Percentiles rank a stretch among this genome's conserved stretches.
These are phyloP conservation scores for Terebella lapidaria DNA, from an alignment of 2,888 invertebrate species.

Conservation along the genomic window DNA sequence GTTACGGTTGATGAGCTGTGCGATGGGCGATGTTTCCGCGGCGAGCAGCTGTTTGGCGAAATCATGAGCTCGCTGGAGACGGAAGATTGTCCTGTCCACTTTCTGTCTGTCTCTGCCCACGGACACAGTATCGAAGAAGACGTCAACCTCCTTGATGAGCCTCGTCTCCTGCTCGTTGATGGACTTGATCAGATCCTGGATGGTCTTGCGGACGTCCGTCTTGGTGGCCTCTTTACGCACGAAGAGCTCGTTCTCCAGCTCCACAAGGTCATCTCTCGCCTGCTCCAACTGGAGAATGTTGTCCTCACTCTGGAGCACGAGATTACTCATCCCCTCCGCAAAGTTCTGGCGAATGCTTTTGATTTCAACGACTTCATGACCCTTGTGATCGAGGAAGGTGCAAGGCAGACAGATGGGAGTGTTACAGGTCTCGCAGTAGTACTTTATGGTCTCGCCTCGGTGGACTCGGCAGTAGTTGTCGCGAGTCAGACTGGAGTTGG, in stretches of 20 bases:
- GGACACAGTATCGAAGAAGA: slow-evolving; percentile 19
- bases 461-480: slow-evolving; percentile 24
- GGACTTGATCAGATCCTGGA: slow-evolving; percentile 9
- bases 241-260: slow-evolving; percentile 25
- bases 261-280: slow-evolving; percentile 17
- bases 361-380: slow-evolving; percentile 23
- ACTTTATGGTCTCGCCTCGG: slow-evolving; percentile 23
- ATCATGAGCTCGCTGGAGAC: slow-evolving; percentile 20
- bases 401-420: slow-evolving; percentile 24
- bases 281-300: slow-evolving; percentile 18
- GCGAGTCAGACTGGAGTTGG: slow-evolving; percentile 1
- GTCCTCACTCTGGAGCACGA: slow-evolving; percentile 21
- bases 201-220: slow-evolving; percentile 16
- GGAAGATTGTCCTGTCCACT: slow-evolving; percentile 20
- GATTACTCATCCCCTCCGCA: slow-evolving; percentile 18
- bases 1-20: slow-evolving; percentile 20
- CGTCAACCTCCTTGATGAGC: slow-evolving; percentile 13
- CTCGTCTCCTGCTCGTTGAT: slow-evolving; percentile 15
- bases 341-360: slow-evolving; percentile 15
- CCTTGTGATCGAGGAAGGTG: slow-evolving; percentile 25
- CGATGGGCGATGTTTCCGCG: slow-evolving; percentile 21
- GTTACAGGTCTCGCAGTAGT: slow-evolving; percentile 27
- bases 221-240: slow-evolving; percentile 20
- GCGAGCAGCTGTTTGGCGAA: slow-evolving; percentile 23
- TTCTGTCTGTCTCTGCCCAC: slow-evolving; percentile 20